Conservation (phyloP, 1,140 invertebrate species). For the Cotesia typhae region DNA sequence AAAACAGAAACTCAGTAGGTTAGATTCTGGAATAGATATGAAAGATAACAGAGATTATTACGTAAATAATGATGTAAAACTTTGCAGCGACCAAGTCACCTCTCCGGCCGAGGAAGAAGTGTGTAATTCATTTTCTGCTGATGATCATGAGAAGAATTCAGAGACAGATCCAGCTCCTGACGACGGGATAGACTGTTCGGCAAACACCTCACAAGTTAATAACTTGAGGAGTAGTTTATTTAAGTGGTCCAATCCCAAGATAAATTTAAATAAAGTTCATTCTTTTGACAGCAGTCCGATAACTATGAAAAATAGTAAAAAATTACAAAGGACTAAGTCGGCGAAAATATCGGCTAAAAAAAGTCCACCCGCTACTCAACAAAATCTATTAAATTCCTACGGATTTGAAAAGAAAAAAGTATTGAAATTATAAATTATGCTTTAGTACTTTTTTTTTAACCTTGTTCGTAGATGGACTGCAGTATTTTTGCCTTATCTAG, state of each 20-base stretch:
- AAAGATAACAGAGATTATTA: slow-evolving; percentile 23
- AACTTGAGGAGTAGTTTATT: slow-evolving; percentile 39
- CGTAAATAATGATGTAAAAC: not conserved
- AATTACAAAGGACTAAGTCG: slow-evolving; percentile 34
- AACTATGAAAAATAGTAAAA: slow-evolving; percentile 14
- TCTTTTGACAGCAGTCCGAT: slow-evolving; percentile 23
- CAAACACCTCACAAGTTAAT: not conserved
- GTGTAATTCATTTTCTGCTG: not conserved
- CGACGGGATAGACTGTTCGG: slow-evolving; percentile 5
- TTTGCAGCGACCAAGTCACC: too few relatives aligned
- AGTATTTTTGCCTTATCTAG: slow-evolving; percentile 7
- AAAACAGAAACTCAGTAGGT: slow-evolving; percentile 7
- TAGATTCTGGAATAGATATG: slow-evolving; percentile 29
- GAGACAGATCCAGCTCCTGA: slow-evolving; percentile 20
- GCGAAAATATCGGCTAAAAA: slow-evolving; percentile 35
- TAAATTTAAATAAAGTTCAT: slow-evolving; percentile 1
- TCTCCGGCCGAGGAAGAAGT: too few relatives aligned
- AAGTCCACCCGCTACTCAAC: slow-evolving; percentile 42
- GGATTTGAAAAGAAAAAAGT: slow-evolving; percentile 55
- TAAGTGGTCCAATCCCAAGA: slow-evolving; percentile 41
- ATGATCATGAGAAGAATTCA: slow-evolving; percentile 18
- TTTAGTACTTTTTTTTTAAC: slow-evolving; percentile 1
- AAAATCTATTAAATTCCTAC: slow-evolving; percentile 55
- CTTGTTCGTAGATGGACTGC: not conserved
- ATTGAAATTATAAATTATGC: not conserved